Percentiles rank a stretch among this genome's conserved stretches.
These are phyloP conservation scores for Styela clava DNA, from an alignment of 23 tunicate genomes.

Conservation along the genomic window DNA sequence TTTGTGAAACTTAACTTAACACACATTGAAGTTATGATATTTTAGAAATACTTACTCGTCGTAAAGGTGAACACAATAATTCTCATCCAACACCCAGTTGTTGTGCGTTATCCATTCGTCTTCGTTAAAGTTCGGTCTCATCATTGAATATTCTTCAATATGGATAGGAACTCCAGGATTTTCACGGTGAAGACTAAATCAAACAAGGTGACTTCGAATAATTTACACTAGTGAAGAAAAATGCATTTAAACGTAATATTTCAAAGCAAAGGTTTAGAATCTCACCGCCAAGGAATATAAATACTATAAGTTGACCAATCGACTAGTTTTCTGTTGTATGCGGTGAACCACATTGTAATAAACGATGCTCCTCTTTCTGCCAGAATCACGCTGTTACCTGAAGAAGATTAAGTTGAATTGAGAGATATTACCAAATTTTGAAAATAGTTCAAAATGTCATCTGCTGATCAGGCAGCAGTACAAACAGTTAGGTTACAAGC, in stretches of 20 bases:
- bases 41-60: neutral
- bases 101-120: conserved; percentile 11
- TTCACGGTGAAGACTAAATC: neutral
- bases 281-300: conserved; percentile 11
- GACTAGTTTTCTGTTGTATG: neutral
- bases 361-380: conserved; percentile 10
- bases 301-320: neutral
- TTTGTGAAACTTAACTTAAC: too few relatives aligned
- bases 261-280: neutral
- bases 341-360: neutral
- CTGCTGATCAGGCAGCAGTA: too few relatives aligned
- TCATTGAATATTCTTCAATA: conserved; percentile 7
- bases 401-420: neutral
- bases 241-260: neutral
- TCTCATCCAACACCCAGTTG: conserved; percentile 4
- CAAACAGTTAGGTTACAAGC: too few relatives aligned
- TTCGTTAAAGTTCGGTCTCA: conserved; percentile 8
- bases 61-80: neutral
- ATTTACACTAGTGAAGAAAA: too few relatives aligned
- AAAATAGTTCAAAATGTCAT: neutral
- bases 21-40: too few relatives aligned
- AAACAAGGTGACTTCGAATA: neutral
- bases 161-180: neutral
- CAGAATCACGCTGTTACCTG: conserved; percentile 3
- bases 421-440: neutral